Percentiles rank a stretch among this genome's conserved stretches.
phyloP scores from a whole-genome alignment of 2,113 vertebrate species.

The Carassius carassius region DNA sequence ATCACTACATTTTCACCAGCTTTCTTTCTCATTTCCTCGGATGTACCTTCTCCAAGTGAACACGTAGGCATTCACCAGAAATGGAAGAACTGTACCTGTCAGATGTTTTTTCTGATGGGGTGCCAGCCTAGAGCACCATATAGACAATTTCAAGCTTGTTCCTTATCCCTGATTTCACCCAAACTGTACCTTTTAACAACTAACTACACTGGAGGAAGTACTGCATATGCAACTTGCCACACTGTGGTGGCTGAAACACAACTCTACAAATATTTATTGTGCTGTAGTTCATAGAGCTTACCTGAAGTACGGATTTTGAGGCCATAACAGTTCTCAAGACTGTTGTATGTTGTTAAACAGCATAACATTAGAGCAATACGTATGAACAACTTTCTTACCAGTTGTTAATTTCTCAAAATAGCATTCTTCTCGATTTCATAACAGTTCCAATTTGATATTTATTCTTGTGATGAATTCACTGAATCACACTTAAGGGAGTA shows the following conservation, averaged over 20 bases:
- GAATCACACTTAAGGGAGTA: not conserved
- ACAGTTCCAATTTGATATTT: not conserved
- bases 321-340: not conserved
- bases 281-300: constrained; percentile 8
- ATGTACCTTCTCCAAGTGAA: not conserved
- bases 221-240: not conserved
- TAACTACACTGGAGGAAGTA: not conserved
- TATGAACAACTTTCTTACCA: not conserved
- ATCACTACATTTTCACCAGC: not conserved
- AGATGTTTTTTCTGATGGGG: not conserved
- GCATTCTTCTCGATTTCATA: not conserved
- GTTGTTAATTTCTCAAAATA: not conserved
- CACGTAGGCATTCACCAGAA: constrained; percentile 22
- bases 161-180: not conserved
- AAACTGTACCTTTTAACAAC: not conserved
- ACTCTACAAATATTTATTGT: not conserved
- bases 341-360: not conserved
- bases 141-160: constrained; percentile 12
- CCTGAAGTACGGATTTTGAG: not conserved
- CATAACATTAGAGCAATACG: not conserved
- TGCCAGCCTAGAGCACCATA: constrained; percentile 1
- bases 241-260: not conserved
- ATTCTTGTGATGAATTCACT: not conserved
- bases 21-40: constrained; percentile 23
- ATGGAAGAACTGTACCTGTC: constrained; percentile 26